A percentile compares a stretch with the other conserved stretches of the same genome.
Evolutionary conservation across 2,888 invertebrate genomes (phyloP).

Genomic region (Sarcophaga subvicina): DNA sequence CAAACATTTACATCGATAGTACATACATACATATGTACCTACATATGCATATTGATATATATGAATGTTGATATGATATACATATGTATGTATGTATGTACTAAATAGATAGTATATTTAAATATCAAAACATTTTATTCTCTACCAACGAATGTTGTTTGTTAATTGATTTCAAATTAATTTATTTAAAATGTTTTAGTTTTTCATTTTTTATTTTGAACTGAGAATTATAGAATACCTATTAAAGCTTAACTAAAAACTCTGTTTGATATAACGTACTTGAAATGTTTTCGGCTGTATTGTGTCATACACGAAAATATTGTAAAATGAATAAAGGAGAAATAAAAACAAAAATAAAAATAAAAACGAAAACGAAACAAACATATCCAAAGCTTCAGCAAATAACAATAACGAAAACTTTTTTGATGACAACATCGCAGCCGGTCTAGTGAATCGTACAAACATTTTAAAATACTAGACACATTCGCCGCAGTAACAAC

Average conservation of each 20-base stretch:
- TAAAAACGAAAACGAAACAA: background rate
- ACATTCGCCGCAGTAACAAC: background rate
- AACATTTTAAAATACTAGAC: constrained; percentile 7
- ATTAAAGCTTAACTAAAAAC: background rate
- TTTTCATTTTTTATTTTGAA: too few relatives aligned
- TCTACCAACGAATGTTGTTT: too few relatives aligned
- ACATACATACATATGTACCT: too few relatives aligned
- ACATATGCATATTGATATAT: too few relatives aligned
- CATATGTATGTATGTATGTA: too few relatives aligned
- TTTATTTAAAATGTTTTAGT: too few relatives aligned
- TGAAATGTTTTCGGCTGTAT: background rate
- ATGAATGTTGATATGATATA: too few relatives aligned
- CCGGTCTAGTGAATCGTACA: constrained; percentile 43
- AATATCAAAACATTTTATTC: too few relatives aligned
- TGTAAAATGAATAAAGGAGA: background rate
- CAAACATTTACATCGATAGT: too few relatives aligned
- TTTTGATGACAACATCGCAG: constrained; percentile 64
- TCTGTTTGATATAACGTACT: background rate
- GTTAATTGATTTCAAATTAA: too few relatives aligned
- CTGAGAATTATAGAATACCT: too few relatives aligned
- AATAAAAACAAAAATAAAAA: constrained; percentile 14
- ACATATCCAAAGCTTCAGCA: background rate
- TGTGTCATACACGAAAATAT: constrained; percentile 48
- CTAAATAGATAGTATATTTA: too few relatives aligned
- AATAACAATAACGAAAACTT: constrained; percentile 17